Base-by-base conservation (phyloP, 1,140 invertebrate genomes). In the Drosophila micromelanica region DNA sequence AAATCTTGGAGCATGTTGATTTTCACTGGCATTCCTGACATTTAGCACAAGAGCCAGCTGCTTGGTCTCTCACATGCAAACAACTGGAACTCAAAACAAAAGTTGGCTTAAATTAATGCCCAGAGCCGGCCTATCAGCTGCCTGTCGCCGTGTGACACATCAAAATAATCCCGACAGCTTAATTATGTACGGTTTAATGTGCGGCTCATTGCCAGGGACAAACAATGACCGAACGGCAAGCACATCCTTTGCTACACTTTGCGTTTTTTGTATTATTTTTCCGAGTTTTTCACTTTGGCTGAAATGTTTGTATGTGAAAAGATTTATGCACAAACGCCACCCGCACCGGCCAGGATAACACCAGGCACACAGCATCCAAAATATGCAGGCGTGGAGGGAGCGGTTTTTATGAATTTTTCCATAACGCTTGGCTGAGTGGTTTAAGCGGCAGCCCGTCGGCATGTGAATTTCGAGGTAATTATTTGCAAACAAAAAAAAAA, bases 101-200 rank as follows among this genome's bases (percentile, higher is more conserved):
- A 86, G 82, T 90, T 87, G 84, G 84, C 84, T 87, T 87, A 87
- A 89, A 84, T 77, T 72, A 84, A 78, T 76, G 64, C 72, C 55
- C 55, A 51, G 55, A 37, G 56, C 23, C 35, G 30, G 76, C 76
- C 84, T 87, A 80, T 86, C 86, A 90, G 81, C 78, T 85, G 85
- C 75, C 68, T 73, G 73, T 87, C 78, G 82, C 76, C 84, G 75
- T 87, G 84, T 87, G 87, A 86, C 87, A 90, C 87, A 90, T 90
- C 87, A 90, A 86, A 79, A 90, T 90, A 90, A 90, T 90, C 86
- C 82, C 86, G 80, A 90, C 86, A 90, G 86, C 87, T 90, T 90
- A 90, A 90, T 90, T 90, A 78, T 78, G 76, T 78, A 75, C 62
- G 76, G 67, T 74, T 70, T 75, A 64, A 89, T 87, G 82, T 79